Conservation (phyloP, 2,797 vertebrate species). For the Pelodytes ibericus region DNA sequence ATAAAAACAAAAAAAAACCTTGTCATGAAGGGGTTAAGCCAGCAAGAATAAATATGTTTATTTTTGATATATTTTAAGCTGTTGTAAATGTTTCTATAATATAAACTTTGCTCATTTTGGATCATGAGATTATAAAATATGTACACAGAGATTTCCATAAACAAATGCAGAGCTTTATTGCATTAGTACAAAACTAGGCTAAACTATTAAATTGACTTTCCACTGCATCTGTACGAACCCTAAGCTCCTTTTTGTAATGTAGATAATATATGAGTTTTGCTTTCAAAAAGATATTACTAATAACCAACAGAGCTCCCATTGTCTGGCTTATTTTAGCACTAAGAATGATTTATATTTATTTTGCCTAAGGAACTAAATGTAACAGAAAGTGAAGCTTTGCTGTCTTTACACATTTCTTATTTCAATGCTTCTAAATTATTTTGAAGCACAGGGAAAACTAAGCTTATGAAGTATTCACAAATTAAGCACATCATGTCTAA, state of each 20-base stretch:
- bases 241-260: constrained; percentile 48
- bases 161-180: constrained; percentile 49
- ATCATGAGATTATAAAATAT: constrained; percentile 32
- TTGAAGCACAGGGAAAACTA: constrained; percentile 62
- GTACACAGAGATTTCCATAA: constrained; percentile 29
- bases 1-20: no score
- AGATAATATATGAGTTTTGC: constrained; percentile 49
- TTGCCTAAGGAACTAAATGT: constrained; percentile 54
- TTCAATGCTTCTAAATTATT: constrained; percentile 69
- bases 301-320: constrained; percentile 36
- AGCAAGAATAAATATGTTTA: constrained; percentile 38
- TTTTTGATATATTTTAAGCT: constrained; percentile 16
- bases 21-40: no score
- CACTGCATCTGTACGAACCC: constrained; percentile 23
- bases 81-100: constrained; percentile 13
- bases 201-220: constrained; percentile 52
- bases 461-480: constrained; percentile 74
- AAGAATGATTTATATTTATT: constrained; percentile 49
- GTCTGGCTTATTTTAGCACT: constrained; percentile 32
- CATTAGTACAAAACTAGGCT: constrained; percentile 49
- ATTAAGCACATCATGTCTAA: constrained; percentile 62
- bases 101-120: constrained; percentile 14
- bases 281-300: constrained; percentile 51
- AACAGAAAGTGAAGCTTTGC: constrained; percentile 51
- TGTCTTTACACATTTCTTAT: constrained; percentile 62